Conservation (phyloP, 30 jellyfish, hydroid and myxozoan species). For the Catostylus mosaicus region DNA sequence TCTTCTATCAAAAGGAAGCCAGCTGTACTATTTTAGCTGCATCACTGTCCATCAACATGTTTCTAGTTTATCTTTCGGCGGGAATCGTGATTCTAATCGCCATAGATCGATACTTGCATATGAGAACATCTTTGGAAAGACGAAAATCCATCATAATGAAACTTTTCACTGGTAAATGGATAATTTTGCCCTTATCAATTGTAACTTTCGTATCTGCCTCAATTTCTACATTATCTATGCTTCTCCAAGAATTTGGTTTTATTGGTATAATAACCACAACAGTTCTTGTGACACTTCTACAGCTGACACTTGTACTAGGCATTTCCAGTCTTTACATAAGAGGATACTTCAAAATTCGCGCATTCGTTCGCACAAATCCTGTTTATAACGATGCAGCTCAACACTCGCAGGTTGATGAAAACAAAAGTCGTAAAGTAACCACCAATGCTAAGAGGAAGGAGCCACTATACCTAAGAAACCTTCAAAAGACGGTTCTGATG, state of each 20-base stretch:
- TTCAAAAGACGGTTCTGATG: not conserved
- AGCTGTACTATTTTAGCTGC: not conserved
- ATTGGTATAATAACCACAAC: not conserved
- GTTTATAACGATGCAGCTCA: not conserved
- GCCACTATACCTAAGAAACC: not conserved
- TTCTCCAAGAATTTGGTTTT: not conserved
- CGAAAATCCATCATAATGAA: not conserved
- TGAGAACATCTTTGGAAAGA: not conserved
- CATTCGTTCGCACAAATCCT: not conserved
- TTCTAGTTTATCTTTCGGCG: not conserved
- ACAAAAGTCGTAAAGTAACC: not conserved
- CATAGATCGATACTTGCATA: constrained; percentile 19
- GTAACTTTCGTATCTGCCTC: not conserved
- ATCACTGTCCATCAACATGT: not conserved
- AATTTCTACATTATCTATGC: not conserved
- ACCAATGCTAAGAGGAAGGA: not conserved
- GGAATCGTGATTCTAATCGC: not conserved
- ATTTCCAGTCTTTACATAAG: not conserved
- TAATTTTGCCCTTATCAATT: not conserved
- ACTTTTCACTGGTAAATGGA: not conserved
- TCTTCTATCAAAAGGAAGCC: not conserved
- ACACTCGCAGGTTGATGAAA: not conserved
- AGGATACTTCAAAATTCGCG: not conserved
- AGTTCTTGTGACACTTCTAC: not conserved
- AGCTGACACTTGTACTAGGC: not conserved